Evolutionary conservation across 1,140 invertebrate species (phyloP).

Genomic region (Drosophila mojavensis): DNA sequence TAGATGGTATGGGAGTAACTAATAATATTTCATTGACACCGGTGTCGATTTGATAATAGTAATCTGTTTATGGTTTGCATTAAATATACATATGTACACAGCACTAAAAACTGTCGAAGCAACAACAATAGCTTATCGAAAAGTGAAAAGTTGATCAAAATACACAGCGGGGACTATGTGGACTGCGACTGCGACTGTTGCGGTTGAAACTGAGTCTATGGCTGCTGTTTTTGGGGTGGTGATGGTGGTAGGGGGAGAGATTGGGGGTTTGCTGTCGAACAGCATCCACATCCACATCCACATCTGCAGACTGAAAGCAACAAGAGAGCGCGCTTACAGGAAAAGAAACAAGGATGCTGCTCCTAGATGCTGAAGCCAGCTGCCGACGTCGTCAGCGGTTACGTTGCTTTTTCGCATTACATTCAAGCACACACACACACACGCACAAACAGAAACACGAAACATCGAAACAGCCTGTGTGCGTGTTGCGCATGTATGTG

Average conservation of each 20-base stretch:
- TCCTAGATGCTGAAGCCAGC: conserved; percentile 43
- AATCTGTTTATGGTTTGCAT: conserved; percentile 5
- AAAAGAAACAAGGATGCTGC: conserved; percentile 71
- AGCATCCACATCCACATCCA: conserved; percentile 76
- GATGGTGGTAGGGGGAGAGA: conserved; percentile 3
- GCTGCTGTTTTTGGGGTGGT: conserved; percentile 8
- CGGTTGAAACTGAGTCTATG: conserved; percentile 22
- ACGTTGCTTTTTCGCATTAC: conserved; percentile 59
- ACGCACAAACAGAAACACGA: neutral
- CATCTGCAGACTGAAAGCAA: conserved; percentile 50
- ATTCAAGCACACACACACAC: conserved; percentile 25
- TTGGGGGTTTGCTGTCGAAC: conserved; percentile 47
- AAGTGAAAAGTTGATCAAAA: conserved; percentile 58
- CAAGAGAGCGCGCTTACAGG: conserved; percentile 55
- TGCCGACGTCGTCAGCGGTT: conserved; percentile 68
- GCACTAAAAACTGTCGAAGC: conserved; percentile 33
- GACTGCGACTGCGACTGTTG: conserved; percentile 32
- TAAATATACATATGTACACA: conserved; percentile 26
- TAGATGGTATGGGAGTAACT: neutral
- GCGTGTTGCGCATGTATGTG: conserved; percentile 24
- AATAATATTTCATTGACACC: conserved; percentile 25
- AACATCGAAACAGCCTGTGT: conserved; percentile 2
- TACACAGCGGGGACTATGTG: conserved; percentile 32
- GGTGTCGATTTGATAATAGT: conserved; percentile 31
- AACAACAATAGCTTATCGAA: conserved; percentile 32